Base-by-base conservation (phyloP, 2,113 vertebrate species). In the Malurus alboscapulatus region DNA sequence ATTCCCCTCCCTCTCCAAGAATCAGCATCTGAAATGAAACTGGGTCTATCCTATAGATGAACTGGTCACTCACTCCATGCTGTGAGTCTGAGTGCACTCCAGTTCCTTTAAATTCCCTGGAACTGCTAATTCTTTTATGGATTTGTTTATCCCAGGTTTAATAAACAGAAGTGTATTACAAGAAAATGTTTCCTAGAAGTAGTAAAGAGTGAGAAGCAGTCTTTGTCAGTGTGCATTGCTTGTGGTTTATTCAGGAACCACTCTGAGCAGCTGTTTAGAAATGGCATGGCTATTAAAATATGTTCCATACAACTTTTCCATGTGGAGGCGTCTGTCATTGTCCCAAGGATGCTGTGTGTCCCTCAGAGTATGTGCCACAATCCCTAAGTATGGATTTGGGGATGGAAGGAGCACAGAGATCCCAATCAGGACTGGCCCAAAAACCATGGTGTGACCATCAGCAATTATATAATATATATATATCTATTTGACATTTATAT, bases 321-420 rank as follows among this genome's bases (percentile, higher is more conserved):
- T 5, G 14, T 27, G n/a, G 34, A 36, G 48, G 17, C 11, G 1
- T 44, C 34, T 47, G 0, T 55, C 8, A 1, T 14, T 79, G 29
- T 47, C 30, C 40, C 7, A 30, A 12, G 38, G 51, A 45, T 44
- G 50, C 29, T 40, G 7, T 18, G 59, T 51, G 29, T 48, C 21
- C 61, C 53, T 81, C 16, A 1, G 24, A 18, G 38, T 57, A 14
- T 26, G 25, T 45, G 57, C 25, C 36, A 5, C 44, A 72, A 2
- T 50, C 40, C 53, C 19, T 51, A 9, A 7, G 10, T 22, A 15
- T 1, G 2, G 45, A 32, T n/a, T 62, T 51, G n/a, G 16, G 22
- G 8, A 1, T 72, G 7, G 40, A 91, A 77, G 45, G 30, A 73
- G 11, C 54, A 21, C 53, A 38, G 30, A 42, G 15, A 13, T 55